Conservation (phyloP, 2,113 vertebrate genomes). For the Gnathonemus echidnorhynchus region DNA sequence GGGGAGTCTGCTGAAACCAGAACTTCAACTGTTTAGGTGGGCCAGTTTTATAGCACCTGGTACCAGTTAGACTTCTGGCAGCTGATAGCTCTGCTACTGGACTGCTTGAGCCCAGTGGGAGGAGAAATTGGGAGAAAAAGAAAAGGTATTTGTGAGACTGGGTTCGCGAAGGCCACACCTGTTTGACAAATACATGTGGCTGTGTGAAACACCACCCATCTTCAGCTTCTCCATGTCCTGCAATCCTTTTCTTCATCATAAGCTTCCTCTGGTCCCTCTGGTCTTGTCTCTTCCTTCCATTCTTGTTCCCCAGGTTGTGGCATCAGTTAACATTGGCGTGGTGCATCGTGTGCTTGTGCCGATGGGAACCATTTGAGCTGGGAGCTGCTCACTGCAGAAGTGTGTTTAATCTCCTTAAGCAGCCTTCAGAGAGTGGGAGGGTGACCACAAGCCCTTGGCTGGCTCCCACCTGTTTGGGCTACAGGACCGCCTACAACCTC, state of each 20-base stretch:
- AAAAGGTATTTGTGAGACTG: not conserved
- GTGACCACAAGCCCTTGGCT: constrained; percentile 55
- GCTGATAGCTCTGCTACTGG: not conserved
- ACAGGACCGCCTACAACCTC: constrained; percentile 50
- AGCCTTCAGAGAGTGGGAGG: not conserved
- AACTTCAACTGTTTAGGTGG: not conserved
- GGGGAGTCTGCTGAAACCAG: not conserved
- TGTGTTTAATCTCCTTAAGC: constrained; percentile 14
- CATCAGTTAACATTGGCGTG: not conserved
- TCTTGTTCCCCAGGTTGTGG: not conserved
- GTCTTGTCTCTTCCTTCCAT: not conserved
- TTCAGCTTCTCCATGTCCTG: not conserved
- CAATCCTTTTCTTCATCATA: not conserved
- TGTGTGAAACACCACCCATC: not conserved
- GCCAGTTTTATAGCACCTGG: not conserved
- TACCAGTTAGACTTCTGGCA: not conserved
- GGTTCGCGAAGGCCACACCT: not conserved
- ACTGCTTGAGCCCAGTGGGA: not conserved
- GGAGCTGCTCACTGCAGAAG: not conserved
- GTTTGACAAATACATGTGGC: not conserved
- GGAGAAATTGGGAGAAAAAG: not conserved
- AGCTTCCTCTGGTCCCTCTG: not conserved
- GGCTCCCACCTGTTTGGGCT: constrained; percentile 39
- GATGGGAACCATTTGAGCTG: not conserved
- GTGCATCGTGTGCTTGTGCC: not conserved